Evolutionary conservation across 2,113 vertebrate genomes (phyloP).

Genomic region (Epinephelus moara): DNA sequence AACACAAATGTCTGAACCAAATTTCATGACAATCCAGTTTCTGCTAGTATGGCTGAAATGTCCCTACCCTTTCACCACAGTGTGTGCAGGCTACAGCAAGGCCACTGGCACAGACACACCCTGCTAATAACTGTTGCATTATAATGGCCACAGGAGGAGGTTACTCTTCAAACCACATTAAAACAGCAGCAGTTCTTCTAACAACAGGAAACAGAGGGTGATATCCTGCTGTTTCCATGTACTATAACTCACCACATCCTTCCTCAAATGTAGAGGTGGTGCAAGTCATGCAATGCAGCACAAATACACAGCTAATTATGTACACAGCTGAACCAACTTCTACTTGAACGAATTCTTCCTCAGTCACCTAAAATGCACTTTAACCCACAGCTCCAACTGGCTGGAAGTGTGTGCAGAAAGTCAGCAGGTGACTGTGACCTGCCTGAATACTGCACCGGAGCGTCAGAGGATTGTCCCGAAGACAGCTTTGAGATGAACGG

Average conservation of each 20-base stretch:
- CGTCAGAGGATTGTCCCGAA: conserved; percentile 84
- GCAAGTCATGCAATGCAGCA: not conserved
- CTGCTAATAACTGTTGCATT: not conserved
- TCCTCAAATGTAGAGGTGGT: conserved; percentile 31
- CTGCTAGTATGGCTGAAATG: not conserved
- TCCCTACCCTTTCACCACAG: no score
- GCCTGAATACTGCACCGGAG: conserved; percentile 88
- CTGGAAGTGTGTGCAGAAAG: conserved; percentile 81
- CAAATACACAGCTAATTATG: not conserved
- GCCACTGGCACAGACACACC: conserved; percentile 16
- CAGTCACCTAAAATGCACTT: not conserved
- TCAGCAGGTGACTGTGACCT: conserved; percentile 87
- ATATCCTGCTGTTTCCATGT: conserved; percentile 2
- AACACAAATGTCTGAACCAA: not conserved
- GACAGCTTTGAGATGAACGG: conserved; percentile 92
- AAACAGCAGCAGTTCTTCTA: not conserved
- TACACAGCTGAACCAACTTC: not conserved
- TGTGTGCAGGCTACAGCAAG: not conserved
- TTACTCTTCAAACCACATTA: not conserved
- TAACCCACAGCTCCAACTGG: conserved; percentile 80
- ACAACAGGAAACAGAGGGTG: conserved; percentile 61
- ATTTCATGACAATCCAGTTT: not conserved
- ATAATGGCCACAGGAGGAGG: not conserved
- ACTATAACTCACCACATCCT: conserved; percentile 51
- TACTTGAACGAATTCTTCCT: not conserved